Evolutionary conservation across 2,113 vertebrate genomes (phyloP).

Genomic region (Gulo gulo): DNA sequence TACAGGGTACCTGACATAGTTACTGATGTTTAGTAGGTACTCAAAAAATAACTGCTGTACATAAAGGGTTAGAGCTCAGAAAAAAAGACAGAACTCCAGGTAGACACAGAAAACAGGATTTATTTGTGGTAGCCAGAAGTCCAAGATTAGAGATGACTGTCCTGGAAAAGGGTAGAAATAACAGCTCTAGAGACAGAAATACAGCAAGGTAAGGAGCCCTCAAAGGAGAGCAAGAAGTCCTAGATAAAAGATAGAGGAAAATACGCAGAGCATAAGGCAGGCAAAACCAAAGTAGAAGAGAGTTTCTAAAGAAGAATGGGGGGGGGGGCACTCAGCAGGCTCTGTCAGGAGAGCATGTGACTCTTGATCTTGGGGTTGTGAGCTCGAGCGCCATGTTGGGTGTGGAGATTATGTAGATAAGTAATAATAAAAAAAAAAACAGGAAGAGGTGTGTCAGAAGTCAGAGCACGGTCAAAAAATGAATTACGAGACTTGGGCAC

Average conservation of each 20-base stretch:
- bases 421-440: not conserved
- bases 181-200: not conserved
- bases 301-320: not conserved
- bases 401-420: not conserved
- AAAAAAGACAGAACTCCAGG: not conserved
- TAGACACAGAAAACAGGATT: not conserved
- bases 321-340: not conserved
- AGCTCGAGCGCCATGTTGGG: not conserved
- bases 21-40: not conserved
- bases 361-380: not conserved
- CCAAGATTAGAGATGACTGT: not conserved
- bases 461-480: not conserved
- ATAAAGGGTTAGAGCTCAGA: not conserved
- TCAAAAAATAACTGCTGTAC: not conserved
- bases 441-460: not conserved
- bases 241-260: not conserved
- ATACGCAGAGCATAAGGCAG: not conserved
- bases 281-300: not conserved
- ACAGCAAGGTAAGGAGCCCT: not conserved
- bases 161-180: not conserved
- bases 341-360: not conserved
- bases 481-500: not conserved
- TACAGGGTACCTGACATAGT: not conserved
- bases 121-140: not conserved
- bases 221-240: not conserved